phyloP scores from a whole-genome alignment of 2,797 vertebrate species.

The Sebastes hubbsi region DNA sequence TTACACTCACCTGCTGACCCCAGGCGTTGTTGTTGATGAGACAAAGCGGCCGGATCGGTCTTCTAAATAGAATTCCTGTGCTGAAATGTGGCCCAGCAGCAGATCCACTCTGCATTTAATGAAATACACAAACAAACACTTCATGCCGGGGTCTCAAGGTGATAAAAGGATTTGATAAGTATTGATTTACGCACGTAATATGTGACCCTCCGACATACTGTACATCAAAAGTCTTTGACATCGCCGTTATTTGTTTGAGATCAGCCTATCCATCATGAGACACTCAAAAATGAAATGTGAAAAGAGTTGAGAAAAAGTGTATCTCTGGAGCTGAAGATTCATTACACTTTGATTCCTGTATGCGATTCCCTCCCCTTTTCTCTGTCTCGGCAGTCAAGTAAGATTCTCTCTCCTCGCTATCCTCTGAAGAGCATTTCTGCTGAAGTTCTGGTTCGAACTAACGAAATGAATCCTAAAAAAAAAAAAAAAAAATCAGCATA shows the following conservation, averaged over 20 bases:
- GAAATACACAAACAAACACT: constrained; percentile 57
- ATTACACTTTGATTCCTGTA: constrained; percentile 31
- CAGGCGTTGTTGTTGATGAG: constrained; percentile 39
- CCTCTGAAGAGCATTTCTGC: constrained; percentile 27
- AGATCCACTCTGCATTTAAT: constrained; percentile 63
- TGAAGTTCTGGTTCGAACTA: constrained; percentile 23
- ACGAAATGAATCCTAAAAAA: constrained; percentile 24
- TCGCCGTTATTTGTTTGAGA: constrained; percentile 53
- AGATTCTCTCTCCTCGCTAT: background rate
- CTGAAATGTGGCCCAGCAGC: constrained; percentile 55
- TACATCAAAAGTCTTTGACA: constrained; percentile 66
- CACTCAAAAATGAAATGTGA: constrained; percentile 29
- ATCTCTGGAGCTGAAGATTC: constrained; percentile 13
- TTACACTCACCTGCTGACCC: constrained; percentile 31
- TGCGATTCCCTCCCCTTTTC: constrained; percentile 17
- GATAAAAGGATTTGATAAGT: constrained; percentile 72
- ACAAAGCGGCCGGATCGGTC: constrained; percentile 41
- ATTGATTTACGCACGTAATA: constrained; percentile 77
- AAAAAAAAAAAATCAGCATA: constrained; percentile 50
- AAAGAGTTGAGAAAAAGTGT: background rate
- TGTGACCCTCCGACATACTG: constrained; percentile 53
- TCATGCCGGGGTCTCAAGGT: constrained; percentile 64
- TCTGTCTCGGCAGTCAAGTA: background rate
- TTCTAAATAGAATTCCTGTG: constrained; percentile 44
- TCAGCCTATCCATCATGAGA: constrained; percentile 62